Base-by-base conservation (phyloP, 2,113 vertebrate genomes). In the Plecturocebus donacophilus region DNA sequence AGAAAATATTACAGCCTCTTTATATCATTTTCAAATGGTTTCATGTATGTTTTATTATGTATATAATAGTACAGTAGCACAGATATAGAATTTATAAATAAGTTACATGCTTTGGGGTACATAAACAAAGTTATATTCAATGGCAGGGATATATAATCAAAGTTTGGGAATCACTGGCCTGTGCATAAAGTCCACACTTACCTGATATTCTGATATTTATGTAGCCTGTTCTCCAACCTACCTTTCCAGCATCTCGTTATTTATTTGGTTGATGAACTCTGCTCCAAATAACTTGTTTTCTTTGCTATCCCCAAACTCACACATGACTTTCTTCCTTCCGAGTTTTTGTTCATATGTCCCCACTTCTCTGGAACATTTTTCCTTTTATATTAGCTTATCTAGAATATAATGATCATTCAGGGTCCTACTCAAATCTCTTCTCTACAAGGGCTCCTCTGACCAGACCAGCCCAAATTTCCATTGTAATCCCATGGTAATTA, bases 351-450 rank as follows among this genome's bases (percentile, higher is more conserved):
- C 49, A n/a, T 64, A 81, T 75, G 21, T 11, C 27, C 52, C 90
- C 16, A 35, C 70, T 93, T 87, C 47, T 92, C 77, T 91, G 40
- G 45, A 90, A 75, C 45, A 1, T 79, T 90, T 25, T 87, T 45
- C 61, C n/a, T 75, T 40, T 66, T 64, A 25, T 40, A 81, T 95
- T 82, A 70, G 89, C 20, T 96, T 89, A 52, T 75, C 77, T 93
- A 71, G 80, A 83, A 11, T 42, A 42, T 66, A 82, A 32, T 35
- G 9, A 47, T 64, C 83, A 38, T 90, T 68, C 71, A 14, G 75
- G 56, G 20, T 47, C 25, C 56, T 21, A 2, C 58, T 94, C 68
- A 85, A 25, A 30, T 70, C 27, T 49, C 58, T 13, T 91, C 54
- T 79, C 75, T 32, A 87, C 32, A 77, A 91, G 64, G 23, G 17